Conservation (phyloP, 2,888 invertebrate species). For the Trichacis sp. region DNA sequence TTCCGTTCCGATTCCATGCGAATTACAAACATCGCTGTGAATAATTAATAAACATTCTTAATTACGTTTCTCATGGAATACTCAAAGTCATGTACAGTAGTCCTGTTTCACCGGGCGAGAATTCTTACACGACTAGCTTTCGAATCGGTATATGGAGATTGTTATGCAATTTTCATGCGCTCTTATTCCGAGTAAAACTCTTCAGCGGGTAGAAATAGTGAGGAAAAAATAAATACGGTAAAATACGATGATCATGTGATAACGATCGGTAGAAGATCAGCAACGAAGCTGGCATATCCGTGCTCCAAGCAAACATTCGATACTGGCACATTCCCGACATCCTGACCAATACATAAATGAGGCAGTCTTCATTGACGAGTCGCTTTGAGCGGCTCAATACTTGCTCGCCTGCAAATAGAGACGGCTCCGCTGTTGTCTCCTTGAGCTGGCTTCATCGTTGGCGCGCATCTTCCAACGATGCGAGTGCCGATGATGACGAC, state of each 20-base stretch:
- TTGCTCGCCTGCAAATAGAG: conserved; percentile 58
- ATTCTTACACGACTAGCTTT: not conserved
- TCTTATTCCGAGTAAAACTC: not conserved
- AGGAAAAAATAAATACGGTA: not conserved
- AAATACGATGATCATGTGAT: not conserved
- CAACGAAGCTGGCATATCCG: not conserved
- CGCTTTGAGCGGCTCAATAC: conserved; percentile 58
- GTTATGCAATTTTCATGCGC: not conserved
- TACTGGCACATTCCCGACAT: conserved; percentile 48
- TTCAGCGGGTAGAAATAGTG: not conserved
- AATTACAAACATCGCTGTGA: too few relatives aligned
- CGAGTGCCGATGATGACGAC: conserved; percentile 64
- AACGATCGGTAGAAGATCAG: too few relatives aligned
- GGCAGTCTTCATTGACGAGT: conserved; percentile 67
- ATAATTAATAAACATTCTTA: not conserved
- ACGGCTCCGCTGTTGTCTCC: conserved; percentile 60
- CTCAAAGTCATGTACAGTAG: not conserved
- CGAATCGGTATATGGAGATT: not conserved
- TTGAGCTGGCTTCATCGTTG: conserved; percentile 47
- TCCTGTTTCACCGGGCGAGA: not conserved
- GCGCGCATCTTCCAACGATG: conserved; percentile 61
- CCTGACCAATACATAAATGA: conserved; percentile 55
- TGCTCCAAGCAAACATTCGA: conserved; percentile 8
- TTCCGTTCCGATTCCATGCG: too few relatives aligned
- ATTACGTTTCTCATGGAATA: not conserved